Conservation (phyloP, 2,797 vertebrate species). For the Anomalospiza imberbis region DNA sequence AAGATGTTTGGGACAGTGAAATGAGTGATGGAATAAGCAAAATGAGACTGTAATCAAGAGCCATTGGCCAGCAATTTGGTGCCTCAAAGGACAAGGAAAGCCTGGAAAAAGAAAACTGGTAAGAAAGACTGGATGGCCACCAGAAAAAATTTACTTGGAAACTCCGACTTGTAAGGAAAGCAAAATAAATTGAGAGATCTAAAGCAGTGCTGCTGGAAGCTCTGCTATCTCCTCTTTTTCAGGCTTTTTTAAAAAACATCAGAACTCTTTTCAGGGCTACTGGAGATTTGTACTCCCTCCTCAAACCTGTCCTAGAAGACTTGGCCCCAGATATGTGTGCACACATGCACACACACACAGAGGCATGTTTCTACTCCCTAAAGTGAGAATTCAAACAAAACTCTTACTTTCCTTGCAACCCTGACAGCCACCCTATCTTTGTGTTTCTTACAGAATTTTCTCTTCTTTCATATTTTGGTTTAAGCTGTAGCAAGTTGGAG, state of each 20-base stretch:
- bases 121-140: not conserved
- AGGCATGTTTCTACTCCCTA: fast-evolving
- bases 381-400: not conserved
- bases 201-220: not conserved
- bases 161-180: not conserved
- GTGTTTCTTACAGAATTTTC: not conserved
- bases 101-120: not conserved
- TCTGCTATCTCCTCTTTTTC: not conserved
- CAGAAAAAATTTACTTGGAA: not conserved
- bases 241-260: not conserved
- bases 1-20: not conserved
- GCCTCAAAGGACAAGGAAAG: not conserved
- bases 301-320: not conserved
- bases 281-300: not conserved
- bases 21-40: not conserved
- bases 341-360: not conserved
- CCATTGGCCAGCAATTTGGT: not conserved
- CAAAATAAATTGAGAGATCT: not conserved
- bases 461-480: not conserved
- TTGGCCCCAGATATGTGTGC: not conserved
- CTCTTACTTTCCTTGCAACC: not conserved
- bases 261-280: not conserved
- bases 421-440: not conserved
- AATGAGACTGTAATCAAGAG: not conserved
- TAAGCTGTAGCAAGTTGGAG: not conserved